Conservation (phyloP, 2,113 vertebrate species). For the Spizaetus ornatus region DNA sequence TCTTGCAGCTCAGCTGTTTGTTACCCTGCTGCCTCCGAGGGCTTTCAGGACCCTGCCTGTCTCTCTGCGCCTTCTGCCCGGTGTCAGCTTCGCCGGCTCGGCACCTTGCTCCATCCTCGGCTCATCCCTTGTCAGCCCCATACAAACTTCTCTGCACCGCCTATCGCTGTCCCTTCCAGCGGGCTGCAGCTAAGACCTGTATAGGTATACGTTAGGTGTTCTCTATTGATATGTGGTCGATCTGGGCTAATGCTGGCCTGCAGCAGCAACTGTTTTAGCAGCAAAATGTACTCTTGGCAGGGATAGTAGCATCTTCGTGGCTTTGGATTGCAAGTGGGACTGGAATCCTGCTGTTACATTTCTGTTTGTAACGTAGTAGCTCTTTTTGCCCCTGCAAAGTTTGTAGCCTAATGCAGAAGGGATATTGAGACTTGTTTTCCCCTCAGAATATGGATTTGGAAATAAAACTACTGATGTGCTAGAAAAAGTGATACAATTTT, state of each 20-base stretch:
- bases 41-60: not conserved
- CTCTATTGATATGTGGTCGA: fast-evolving
- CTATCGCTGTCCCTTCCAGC: not conserved
- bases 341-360: not conserved
- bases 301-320: not conserved
- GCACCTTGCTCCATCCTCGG: not conserved
- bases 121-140: not conserved
- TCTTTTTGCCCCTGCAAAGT: not conserved
- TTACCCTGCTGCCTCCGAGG: not conserved
- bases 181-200: not conserved
- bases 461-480: not conserved
- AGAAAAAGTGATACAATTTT: not conserved
- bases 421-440: not conserved
- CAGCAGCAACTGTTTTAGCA: not conserved
- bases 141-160: not conserved
- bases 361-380: not conserved
- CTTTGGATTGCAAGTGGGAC: not conserved
- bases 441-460: not conserved
- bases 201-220: not conserved
- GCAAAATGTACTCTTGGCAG: not conserved
- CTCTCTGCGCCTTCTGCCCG: not conserved
- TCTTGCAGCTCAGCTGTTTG: not conserved
- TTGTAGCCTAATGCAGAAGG: not conserved
- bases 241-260: not conserved
- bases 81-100: fast-evolving